Base-by-base conservation (phyloP, 2,888 invertebrate genomes). In the Apocheima hispidaria region DNA sequence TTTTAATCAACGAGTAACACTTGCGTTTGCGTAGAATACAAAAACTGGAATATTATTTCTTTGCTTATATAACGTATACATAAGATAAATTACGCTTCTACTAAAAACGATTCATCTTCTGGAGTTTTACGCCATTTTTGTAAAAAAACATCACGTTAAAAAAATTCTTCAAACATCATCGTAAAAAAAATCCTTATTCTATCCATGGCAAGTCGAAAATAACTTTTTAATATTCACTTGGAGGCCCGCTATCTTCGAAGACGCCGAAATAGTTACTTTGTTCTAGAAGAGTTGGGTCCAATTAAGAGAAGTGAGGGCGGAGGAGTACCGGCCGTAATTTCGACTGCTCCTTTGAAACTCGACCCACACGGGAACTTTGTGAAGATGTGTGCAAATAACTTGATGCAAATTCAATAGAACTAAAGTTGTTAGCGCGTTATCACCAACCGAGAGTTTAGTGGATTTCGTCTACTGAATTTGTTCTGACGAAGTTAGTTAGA, bases 171-270 rank as follows among this genome's bases (percentile, higher is more conserved):
- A 23, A 7, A n/a, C 4, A 23, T 43, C 43, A 10, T 2, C 41
- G 44, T 35, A 55, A 46, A 44, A 44, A 35, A 28, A 36, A n/a
- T 18, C 23, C 36, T n/a, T 26, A 10, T 14, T 10, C 28, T 4
- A 36, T 53, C 43, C 18, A 40, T 26, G 40, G 44, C 26, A 40
- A 41, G 36, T 49, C n/a, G 20, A 26, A 65, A 55, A 65, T 61
- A 61, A 55, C 38, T 49, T 52, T 65, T 56, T 65, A 65, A 61
- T 52, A 56, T 58, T 55, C 44, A 51, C 46, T 56, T 44, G 23
- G 51, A 51, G 16, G 14, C 3, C 7, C 33, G 33, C 30, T 10
- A 35, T 20, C 38, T 36, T 54, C 46, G 30, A 55, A 36, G 38
- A 35, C 35, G 20, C 41, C 30, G 7, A 46, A 60, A 64, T 53